These are phyloP conservation scores for Poecilia wingei DNA, from an alignment of 2,797 vertebrate species.

Conservation along the genomic window DNA sequence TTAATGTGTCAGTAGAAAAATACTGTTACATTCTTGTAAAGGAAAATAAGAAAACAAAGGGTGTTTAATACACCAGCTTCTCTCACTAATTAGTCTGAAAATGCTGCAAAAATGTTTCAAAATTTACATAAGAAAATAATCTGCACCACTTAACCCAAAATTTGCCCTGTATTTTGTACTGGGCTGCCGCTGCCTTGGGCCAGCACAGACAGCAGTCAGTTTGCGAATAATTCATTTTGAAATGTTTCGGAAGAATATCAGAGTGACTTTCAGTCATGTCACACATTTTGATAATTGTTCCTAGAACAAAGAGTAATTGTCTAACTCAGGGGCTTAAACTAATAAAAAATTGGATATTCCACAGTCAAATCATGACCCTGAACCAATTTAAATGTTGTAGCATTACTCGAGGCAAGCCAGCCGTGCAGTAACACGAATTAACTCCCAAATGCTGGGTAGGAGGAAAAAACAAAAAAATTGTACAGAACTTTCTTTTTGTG, in stretches of 20 bases:
- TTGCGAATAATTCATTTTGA: slow-evolving; percentile 38
- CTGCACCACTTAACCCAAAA: slow-evolving; percentile 3
- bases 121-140: neutral
- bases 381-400: slow-evolving; percentile 55
- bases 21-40: neutral
- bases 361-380: slow-evolving; percentile 41
- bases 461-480: slow-evolving; percentile 22
- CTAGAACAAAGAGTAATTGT: slow-evolving; percentile 39
- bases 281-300: slow-evolving; percentile 26
- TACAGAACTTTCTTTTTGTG: slow-evolving; percentile 34
- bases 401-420: slow-evolving; percentile 51
- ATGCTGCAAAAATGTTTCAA: slow-evolving; percentile 9
- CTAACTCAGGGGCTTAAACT: slow-evolving; percentile 19
- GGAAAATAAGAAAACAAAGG: neutral
- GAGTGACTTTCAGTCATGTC: slow-evolving; percentile 21
- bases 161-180: slow-evolving; percentile 8
- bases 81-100: neutral
- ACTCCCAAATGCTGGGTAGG: slow-evolving; percentile 29
- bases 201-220: slow-evolving; percentile 29
- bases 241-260: slow-evolving; percentile 24
- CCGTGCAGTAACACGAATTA: slow-evolving; percentile 53
- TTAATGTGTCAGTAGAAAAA: neutral
- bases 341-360: slow-evolving; percentile 3
- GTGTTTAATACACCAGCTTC: neutral
- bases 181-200: slow-evolving; percentile 9